Evolutionary conservation across 1,140 invertebrate genomes (phyloP).

Genomic region (Leptopilina clavipes): DNA sequence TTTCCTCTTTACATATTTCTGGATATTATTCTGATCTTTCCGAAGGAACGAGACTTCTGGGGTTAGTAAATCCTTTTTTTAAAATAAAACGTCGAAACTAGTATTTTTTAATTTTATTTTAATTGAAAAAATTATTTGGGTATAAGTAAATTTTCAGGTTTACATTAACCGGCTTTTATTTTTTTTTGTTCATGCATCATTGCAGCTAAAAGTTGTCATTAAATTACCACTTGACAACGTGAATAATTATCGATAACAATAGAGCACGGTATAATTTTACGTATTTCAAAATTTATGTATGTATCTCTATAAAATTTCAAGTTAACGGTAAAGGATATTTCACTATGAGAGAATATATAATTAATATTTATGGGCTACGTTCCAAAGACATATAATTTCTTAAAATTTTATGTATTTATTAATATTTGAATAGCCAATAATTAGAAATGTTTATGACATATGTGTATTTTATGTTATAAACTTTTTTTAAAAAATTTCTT

Average conservation of each 20-base stretch:
- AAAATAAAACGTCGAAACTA: no score
- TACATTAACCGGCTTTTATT: not conserved
- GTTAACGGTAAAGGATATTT: not conserved
- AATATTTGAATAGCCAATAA: no score
- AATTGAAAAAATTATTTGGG: no score
- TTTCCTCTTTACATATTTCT: slow-evolving; percentile 28
- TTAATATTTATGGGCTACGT: not conserved
- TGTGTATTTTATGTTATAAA: no score
- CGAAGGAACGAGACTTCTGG: slow-evolving; percentile 53
- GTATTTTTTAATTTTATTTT: no score
- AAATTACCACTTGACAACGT: slow-evolving; percentile 1
- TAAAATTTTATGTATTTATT: not conserved
- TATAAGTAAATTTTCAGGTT: no score
- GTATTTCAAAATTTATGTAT: not conserved
- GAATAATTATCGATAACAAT: slow-evolving; percentile 14
- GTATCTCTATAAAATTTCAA: not conserved
- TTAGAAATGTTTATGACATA: no score
- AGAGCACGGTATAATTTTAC: slow-evolving; percentile 1
- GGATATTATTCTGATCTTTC: not conserved
- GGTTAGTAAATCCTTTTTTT: slow-evolving; percentile 50
- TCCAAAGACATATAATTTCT: not conserved
- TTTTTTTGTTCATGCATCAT: not conserved
- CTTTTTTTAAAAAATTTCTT: no score
- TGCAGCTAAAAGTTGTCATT: slow-evolving; percentile 18
- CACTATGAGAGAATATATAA: not conserved